Percentiles rank a stretch among this genome's conserved stretches.
phyloP scores from a whole-genome alignment of 2,113 vertebrate genomes.

The Xiphophorus couchianus region DNA sequence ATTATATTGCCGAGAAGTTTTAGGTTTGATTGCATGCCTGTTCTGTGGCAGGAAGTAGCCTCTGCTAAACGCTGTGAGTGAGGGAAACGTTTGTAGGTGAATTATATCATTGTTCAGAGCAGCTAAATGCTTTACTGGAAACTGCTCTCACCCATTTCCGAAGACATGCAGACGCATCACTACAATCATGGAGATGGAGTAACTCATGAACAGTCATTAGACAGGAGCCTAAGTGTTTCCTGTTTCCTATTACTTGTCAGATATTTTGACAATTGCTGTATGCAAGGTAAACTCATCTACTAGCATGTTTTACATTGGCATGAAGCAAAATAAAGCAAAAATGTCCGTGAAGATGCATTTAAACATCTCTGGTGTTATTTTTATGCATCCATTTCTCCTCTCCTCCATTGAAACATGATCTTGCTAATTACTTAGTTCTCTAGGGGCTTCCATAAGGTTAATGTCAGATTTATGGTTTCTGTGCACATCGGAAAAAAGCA shows the following conservation, averaged over 20 bases:
- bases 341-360: background rate
- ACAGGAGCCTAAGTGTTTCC: conserved; percentile 38
- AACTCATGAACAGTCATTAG: conserved; percentile 46
- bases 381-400: too few species aligned
- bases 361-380: too few species aligned
- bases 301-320: background rate
- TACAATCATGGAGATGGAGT: conserved; percentile 23
- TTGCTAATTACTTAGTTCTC: background rate
- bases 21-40: conserved; percentile 18
- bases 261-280: conserved; percentile 9
- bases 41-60: conserved; percentile 35
- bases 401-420: background rate
- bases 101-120: conserved; percentile 34
- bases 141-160: conserved; percentile 17
- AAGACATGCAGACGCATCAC: conserved; percentile 28
- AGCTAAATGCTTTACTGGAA: conserved; percentile 56
- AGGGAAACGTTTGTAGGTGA: conserved; percentile 35
- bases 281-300: background rate
- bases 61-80: conserved; percentile 35
- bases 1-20: conserved; percentile 12
- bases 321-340: background rate
- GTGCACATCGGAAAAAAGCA: background rate
- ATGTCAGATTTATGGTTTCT: too few species aligned
- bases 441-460: background rate
- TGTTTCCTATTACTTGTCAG: conserved; percentile 35